phyloP scores from a whole-genome alignment of 2,113 vertebrate species.

The Prolemur simus region DNA sequence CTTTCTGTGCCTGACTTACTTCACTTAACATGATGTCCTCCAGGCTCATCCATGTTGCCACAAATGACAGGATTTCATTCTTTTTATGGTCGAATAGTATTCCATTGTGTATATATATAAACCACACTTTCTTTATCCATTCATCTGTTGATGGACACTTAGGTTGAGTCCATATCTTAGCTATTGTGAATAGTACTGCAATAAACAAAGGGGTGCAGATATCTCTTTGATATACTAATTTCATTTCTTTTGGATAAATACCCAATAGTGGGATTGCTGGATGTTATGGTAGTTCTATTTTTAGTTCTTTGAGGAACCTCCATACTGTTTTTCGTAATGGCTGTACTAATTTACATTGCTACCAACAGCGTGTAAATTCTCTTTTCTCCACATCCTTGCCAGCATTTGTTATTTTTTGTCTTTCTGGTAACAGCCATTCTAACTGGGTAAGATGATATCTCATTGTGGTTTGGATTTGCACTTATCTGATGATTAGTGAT shows the following conservation, averaged over 20 bases:
- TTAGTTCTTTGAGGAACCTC: background rate
- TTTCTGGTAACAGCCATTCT: background rate
- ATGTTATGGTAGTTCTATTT: background rate
- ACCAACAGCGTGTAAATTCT: background rate
- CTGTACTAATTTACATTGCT: background rate
- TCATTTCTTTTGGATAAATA: background rate
- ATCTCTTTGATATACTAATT: background rate
- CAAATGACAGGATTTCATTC: background rate
- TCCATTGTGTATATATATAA: background rate
- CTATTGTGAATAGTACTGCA: background rate
- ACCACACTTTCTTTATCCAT: background rate
- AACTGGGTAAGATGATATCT: background rate
- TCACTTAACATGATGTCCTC: background rate
- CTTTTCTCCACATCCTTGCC: background rate
- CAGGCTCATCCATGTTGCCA: background rate
- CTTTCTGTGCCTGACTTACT: background rate
- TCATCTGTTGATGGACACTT: background rate
- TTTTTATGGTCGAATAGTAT: background rate
- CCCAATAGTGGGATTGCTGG: background rate
- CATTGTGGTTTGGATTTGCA: background rate
- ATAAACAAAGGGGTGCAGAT: background rate
- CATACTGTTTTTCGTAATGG: background rate
- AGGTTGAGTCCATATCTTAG: background rate
- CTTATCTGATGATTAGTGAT: background rate
- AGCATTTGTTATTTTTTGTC: background rate